Base-by-base conservation (phyloP, 2,113 vertebrate species). In the Pseudopipra pipra region DNA sequence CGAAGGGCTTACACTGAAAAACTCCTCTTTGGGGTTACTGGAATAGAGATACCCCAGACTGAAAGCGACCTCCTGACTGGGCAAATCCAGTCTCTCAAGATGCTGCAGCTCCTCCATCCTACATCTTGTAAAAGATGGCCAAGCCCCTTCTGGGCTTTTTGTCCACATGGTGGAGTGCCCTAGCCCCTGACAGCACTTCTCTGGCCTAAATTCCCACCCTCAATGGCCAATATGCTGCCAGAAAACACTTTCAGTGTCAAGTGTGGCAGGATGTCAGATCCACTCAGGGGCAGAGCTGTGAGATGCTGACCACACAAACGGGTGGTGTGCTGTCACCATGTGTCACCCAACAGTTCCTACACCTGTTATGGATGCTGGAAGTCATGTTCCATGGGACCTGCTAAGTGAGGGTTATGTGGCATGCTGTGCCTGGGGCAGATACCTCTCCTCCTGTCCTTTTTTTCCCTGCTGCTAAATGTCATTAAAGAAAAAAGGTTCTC, bases 281-380 rank as follows among this genome's bases (percentile, higher is more conserved):
- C 23, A 16, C 22, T 27, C 12, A 44, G 70, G 30, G 52, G 24
- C 44, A 90, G 74, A 55, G 49, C 82, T 87, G 55, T 12, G 75
- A 47, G 55, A 35, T 80, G 27, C 35, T 78, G 75, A 43, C 23
- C 61, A 33, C 7, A 7, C 30, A 37, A 19, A 62, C 0, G 1
- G 35, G 25, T 12, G 31, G 5, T 41, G 19, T 5, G 2, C 7
- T 79, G 30, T 37, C 83, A 61, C 35, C 0, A 0, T 6, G 55
- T 46, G 37, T 6, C 62, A 52, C 18, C 24, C n/a, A 55, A 12
- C n/a, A 52, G 58, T 43, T 27, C 81, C 79, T 74, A 11, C 41
- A 25, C 11, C 47, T 56, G 44, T 23, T 11, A 37, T 2, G 21
- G 37, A 35, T 89, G 37, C 51, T 88, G 70, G 31, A 59, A 78